Base-by-base conservation (phyloP, 2,797 vertebrate species). In the Crenuchus spilurus region DNA sequence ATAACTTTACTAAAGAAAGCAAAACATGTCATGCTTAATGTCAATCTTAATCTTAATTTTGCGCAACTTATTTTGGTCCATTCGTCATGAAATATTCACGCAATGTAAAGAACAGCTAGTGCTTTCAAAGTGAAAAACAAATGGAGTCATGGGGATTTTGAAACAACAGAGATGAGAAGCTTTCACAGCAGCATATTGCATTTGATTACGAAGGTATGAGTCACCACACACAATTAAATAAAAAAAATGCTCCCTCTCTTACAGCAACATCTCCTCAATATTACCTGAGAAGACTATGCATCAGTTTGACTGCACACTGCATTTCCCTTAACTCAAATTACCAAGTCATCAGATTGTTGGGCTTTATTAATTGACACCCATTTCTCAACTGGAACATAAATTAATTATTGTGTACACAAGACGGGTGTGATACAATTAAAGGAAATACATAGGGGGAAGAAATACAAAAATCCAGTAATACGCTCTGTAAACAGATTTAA, bases 391-490 rank as follows among this genome's bases (percentile, higher is more conserved):
- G 13, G 13, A 68, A 61, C 64, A 51, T 41, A 28, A 60, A 67
- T 30, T 58, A 60, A 68, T 75, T 26, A 61, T 10, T 11, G 55
- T 61, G 28, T 48, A 55, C 55, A 48, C 2, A 7, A 71, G 28
- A 48, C 30, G 26, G 58, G 62, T 46, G 22, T 76, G 58, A 64
- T 76, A 67, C 18, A 55, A 76, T 46, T n/a, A 37, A 35, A 30
- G 22, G 49, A 64, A 76, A 75, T 52, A 9, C 39, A 30, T n/a
- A 44, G 13, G 39, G 41, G 37, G n/a, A 18, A 28, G n/a, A 64
- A 64, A 64, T 48, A 20, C 28, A 64, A 30, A 63, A 26, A 55
- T 63, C 28, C 10, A 46, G 33, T 60, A 58, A 60, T 22, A 11
- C 13, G 51, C 39, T 30, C 7, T 22, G 42, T 31, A 14, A 46